Evolutionary conservation across 2,888 invertebrate genomes (phyloP), one percentile per base, ranked within the genome.

Genomic region (Athetis lepigone): DNA sequence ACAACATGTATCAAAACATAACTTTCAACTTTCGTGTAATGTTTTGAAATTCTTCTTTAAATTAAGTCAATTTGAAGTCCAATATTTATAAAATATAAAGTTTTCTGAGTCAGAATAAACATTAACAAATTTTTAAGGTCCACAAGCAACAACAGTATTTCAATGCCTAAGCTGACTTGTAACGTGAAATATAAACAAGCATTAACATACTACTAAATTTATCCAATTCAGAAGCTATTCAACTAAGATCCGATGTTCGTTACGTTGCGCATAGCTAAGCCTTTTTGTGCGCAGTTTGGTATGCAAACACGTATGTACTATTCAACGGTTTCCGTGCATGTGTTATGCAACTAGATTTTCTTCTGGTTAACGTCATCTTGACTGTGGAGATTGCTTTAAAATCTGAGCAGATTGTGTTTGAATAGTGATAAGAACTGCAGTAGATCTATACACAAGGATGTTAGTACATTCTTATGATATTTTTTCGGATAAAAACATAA

Each of bases 281-380:
- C 61, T 67, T 70, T 66, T 67, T 76, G 61, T 57, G 25, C 46
- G 33, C 42, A 63, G 58, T 21, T 76, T 70, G 52, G 78, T 76
- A 76, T 76, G 78, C 78, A 39, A 42, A 23, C 33, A 19, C 8
- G 45, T 64, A 66, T 60, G 27, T 25, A 49, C 45, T 55, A 57
- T 63, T 58, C 60, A 62, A 61, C 70, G 58, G 70, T 70, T 61
- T 70, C 63, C 57, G 58, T 61, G 56, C 61, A 47, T 64, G 52
- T 67, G 47, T 76, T 78, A 61, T 64, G 70, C 56, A 74, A 76
- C 46, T 19, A 66, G 50, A 64, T 70, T 76, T 74, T 74, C 78
- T 78, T 76, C 79, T 70, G 60, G 60, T 47, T 74, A 70, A 70
- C 78, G 78, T 74, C 75, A 78, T 74, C 56, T 70, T 50, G 56